These are phyloP conservation scores for Eledona agricola DNA, from an alignment of 2,888 invertebrate species.

Conservation along the genomic window DNA sequence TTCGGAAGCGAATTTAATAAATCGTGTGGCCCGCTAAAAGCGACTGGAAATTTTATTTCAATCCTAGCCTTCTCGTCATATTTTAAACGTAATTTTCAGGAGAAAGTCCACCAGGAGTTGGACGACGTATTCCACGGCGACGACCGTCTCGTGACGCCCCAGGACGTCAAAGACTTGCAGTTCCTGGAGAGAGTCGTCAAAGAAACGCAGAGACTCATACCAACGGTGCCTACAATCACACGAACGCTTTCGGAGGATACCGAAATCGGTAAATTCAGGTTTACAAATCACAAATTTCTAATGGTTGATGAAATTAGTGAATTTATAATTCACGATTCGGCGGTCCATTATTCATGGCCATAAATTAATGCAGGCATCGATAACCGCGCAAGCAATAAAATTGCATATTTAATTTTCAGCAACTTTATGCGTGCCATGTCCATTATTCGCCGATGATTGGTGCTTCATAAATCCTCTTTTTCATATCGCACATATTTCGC, in stretches of 20 bases:
- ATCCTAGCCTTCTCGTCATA: slow-evolving; percentile 3
- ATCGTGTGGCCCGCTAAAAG: slow-evolving; percentile 18
- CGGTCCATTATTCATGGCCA: slow-evolving; percentile 16
- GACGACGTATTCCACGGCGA: slow-evolving; percentile 52
- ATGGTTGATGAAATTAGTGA: slow-evolving; percentile 23
- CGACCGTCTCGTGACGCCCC: slow-evolving; percentile 50
- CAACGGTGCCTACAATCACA: slow-evolving; percentile 54
- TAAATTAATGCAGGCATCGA: slow-evolving; percentile 23
- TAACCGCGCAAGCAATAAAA: slow-evolving; percentile 19
- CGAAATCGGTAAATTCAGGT: slow-evolving; percentile 53
- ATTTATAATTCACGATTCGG: slow-evolving; percentile 23
- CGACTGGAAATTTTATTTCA: too few relatives aligned
- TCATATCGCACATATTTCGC: slow-evolving; percentile 12
- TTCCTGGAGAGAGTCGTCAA: slow-evolving; percentile 58
- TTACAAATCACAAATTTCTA: slow-evolving; percentile 7
- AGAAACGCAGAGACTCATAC: slow-evolving; percentile 54
- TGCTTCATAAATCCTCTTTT: slow-evolving; percentile 14
- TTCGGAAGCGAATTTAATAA: slow-evolving; percentile 31
- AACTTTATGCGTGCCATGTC: slow-evolving; percentile 7
- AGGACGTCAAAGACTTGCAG: slow-evolving; percentile 56
- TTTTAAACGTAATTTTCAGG: slow-evolving; percentile 45
- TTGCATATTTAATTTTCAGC: slow-evolving; percentile 23
- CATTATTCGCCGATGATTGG: slow-evolving; percentile 16
- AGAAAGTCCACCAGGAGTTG: slow-evolving; percentile 55
- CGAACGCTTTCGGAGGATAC: slow-evolving; percentile 51